A percentile compares a stretch with the other conserved stretches of the same genome.
Conservation (phyloP, 2,113 vertebrate genomes). For the Boulengeromyrus knoepffleri region DNA sequence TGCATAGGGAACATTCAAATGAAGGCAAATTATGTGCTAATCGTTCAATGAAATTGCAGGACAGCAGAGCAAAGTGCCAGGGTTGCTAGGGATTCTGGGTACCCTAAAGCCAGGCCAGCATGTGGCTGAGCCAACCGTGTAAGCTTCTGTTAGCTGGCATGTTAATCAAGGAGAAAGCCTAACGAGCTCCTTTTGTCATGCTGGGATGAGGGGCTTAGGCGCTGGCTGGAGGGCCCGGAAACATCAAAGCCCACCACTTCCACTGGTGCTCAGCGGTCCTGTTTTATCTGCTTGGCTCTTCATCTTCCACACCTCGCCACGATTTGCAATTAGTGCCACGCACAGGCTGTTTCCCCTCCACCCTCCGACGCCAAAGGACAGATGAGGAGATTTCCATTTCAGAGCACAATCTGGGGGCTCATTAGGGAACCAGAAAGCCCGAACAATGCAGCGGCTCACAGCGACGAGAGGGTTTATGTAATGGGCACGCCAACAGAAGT, state of each 20-base stretch:
- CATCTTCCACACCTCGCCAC: not conserved
- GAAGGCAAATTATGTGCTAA: not conserved
- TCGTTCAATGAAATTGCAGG: not conserved
- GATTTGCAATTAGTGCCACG: not conserved
- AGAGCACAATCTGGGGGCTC: not conserved
- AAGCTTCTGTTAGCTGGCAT: not conserved
- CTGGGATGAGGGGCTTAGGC: not conserved
- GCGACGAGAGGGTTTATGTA: not conserved
- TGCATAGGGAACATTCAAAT: not conserved
- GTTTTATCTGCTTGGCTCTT: not conserved
- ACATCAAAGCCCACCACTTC: not conserved
- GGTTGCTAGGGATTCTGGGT: not conserved
- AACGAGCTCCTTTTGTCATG: not conserved
- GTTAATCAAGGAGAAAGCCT: not conserved
- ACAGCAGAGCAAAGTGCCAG: not conserved
- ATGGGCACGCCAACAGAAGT: not conserved
- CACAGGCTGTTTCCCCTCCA: not conserved
- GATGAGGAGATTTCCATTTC: conserved; percentile 10
- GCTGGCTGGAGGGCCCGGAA: not conserved
- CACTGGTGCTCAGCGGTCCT: not conserved
- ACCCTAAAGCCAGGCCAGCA: not conserved
- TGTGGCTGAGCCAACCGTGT: not conserved
- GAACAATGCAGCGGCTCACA: not conserved
- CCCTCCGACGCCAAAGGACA: too few relatives aligned
- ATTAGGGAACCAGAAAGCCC: not conserved